Evolutionary conservation across 2,113 vertebrate genomes (phyloP).

Genomic region (Morone chrysops): DNA sequence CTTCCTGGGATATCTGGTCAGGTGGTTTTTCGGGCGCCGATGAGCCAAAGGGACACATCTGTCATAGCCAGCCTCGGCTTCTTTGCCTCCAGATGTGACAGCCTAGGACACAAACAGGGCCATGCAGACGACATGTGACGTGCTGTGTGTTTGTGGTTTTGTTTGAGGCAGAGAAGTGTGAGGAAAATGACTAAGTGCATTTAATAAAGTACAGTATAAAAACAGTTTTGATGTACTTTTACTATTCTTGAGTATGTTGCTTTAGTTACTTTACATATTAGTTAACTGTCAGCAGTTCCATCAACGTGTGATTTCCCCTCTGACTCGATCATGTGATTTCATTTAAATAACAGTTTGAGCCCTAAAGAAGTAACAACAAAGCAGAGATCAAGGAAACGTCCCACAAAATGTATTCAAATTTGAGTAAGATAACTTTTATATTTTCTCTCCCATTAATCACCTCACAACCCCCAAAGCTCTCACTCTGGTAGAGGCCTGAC

Average conservation of each 20-base stretch:
- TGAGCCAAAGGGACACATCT: slow-evolving; percentile 64
- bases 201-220: background rate
- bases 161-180: background rate
- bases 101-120: slow-evolving; percentile 40
- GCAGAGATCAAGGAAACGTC: background rate
- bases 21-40: background rate
- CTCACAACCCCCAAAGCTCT: background rate
- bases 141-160: slow-evolving; percentile 8
- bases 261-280: background rate
- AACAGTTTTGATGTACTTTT: background rate
- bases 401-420: background rate
- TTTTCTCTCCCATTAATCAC: background rate
- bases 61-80: slow-evolving; percentile 36
- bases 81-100: slow-evolving; percentile 57
- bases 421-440: too few species aligned
- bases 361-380: too few species aligned
- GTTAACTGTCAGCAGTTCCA: background rate
- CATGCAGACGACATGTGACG: slow-evolving; percentile 44
- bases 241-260: background rate
- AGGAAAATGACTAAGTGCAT: background rate
- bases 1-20: slow-evolving; percentile 46
- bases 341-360: background rate
- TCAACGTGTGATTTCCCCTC: background rate
- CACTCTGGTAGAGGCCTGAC: too few species aligned
- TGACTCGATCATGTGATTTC: too few species aligned